These are phyloP conservation scores for Dreissena rostriformis DNA, from an alignment of 1,140 invertebrate genomes.

Conservation along the genomic window DNA sequence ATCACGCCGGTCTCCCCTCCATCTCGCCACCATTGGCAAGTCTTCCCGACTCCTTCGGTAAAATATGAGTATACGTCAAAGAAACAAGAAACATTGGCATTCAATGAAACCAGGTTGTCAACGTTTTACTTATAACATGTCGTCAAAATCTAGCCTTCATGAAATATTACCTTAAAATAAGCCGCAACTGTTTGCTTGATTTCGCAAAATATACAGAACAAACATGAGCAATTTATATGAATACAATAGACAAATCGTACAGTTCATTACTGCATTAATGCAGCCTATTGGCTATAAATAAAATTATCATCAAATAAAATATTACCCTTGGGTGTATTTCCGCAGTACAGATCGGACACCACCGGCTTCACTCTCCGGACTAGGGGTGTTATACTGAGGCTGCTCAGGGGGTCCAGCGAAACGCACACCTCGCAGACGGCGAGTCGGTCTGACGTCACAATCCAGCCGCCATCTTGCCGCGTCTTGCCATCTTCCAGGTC, in stretches of 20 bases:
- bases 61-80: not conserved
- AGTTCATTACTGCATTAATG: too few relatives aligned
- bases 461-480: constrained; percentile 55
- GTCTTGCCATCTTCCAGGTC: constrained; percentile 58
- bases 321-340: constrained; percentile 36
- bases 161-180: too few relatives aligned
- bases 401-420: constrained; percentile 44
- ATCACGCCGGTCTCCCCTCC: constrained; percentile 19
- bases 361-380: not conserved
- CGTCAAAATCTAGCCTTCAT: too few relatives aligned
- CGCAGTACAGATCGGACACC: constrained; percentile 57
- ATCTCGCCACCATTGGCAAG: constrained; percentile 59
- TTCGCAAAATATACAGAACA: too few relatives aligned
- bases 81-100: too few relatives aligned
- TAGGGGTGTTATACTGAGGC: not conserved
- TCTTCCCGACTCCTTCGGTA: constrained; percentile 41
- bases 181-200: too few relatives aligned
- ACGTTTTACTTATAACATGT: too few relatives aligned
- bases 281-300: not conserved
- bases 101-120: too few relatives aligned
- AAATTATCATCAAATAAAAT: not conserved
- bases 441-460: constrained; percentile 56
- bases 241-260: too few relatives aligned
- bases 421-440: constrained; percentile 68
- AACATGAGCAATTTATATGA: too few relatives aligned